Percentiles rank a stretch among this genome's conserved stretches.
Conservation (phyloP, 2,888 invertebrate species). For the Drosophila algonquin region DNA sequence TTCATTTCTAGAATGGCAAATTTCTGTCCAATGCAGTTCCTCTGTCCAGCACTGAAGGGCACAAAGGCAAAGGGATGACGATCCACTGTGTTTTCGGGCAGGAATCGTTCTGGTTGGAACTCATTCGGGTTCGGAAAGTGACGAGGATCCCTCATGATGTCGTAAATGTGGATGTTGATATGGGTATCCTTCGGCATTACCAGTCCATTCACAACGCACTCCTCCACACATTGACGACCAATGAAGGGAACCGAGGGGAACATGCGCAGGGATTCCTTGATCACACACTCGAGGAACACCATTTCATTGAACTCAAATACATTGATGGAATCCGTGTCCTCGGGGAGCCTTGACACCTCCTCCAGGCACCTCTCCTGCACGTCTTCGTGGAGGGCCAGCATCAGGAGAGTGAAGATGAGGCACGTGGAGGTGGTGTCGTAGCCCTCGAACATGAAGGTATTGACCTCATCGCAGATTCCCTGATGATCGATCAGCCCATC, state of each 20-base stretch:
- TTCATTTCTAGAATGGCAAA: constrained; percentile 73
- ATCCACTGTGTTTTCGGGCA: constrained; percentile 84
- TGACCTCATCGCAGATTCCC: constrained; percentile 88
- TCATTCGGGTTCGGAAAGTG: constrained; percentile 68
- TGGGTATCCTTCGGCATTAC: constrained; percentile 69
- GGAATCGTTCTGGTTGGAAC: constrained; percentile 75
- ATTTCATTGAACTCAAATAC: constrained; percentile 56
- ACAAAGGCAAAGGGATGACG: constrained; percentile 76
- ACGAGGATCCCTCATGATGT: constrained; percentile 71
- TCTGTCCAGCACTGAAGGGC: constrained; percentile 80
- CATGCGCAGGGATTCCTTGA: constrained; percentile 87
- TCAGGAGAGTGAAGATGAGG: constrained; percentile 65
- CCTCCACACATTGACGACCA: constrained; percentile 84
- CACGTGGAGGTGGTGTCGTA: constrained; percentile 70
- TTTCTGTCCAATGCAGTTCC: constrained; percentile 79
- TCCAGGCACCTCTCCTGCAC: constrained; percentile 53
- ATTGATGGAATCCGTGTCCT: constrained; percentile 37
- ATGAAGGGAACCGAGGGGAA: constrained; percentile 88
- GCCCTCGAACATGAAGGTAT: constrained; percentile 86
- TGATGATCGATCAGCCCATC: constrained; percentile 78
- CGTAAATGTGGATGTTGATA: constrained; percentile 71
- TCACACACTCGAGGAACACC: constrained; percentile 86
- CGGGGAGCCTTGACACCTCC: not conserved
- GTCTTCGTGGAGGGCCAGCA: constrained; percentile 61
- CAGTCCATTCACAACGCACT: constrained; percentile 60